Evolutionary conservation across 2,888 invertebrate genomes (phyloP), one percentile per base, ranked within the genome.

Genomic region (Phasia obesa): DNA sequence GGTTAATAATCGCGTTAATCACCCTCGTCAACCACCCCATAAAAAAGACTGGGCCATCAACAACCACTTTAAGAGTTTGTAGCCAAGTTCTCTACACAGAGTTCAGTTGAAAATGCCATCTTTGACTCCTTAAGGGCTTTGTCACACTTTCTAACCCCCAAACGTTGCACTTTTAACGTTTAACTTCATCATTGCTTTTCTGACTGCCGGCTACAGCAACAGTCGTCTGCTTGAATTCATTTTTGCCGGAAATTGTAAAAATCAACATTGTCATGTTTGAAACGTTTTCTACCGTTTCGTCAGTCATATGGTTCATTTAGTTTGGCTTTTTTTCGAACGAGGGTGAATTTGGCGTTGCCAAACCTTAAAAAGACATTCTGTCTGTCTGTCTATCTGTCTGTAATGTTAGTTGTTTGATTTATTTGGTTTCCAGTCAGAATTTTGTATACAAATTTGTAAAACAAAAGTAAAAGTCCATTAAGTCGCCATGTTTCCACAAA

Each of bases 401-500:
- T 35, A 2, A 21, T 59, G 65, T 70, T 35, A 70, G 62, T 67
- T 73, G 78, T 70, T 74, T 78, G 69, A 78, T 82, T 82, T 78
- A 75, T 78, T 62, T 47, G 17, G 25, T 44, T 53, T 53, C 65
- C n/a, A 79, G 59, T 51, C 51, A 27, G 27, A 60, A 51, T 6
- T 49, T n/a, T 35, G 17, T 17, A 17, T 42, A n/a, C 35, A 38
- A 60, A 9, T 60, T 25, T 60, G n/a, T 53, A 27, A 38, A 60
- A 35, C 53, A 64, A 77, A 77, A 77, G 77, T 77, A 70, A 77
- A 70, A 77, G 77, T 77, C 53, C 70, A 77, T 70, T 77, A 70
- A 71, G 25, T 19, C 59, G 57, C 65, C 47, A 31, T 65, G 19
- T 69, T 51, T 53, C 38, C 17, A 19, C 38, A 38, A 59, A 62